Evolutionary conservation across 2,113 vertebrate genomes (phyloP), one percentile per base, ranked within the genome.

Genomic region (Acrocephalus kingi): DNA sequence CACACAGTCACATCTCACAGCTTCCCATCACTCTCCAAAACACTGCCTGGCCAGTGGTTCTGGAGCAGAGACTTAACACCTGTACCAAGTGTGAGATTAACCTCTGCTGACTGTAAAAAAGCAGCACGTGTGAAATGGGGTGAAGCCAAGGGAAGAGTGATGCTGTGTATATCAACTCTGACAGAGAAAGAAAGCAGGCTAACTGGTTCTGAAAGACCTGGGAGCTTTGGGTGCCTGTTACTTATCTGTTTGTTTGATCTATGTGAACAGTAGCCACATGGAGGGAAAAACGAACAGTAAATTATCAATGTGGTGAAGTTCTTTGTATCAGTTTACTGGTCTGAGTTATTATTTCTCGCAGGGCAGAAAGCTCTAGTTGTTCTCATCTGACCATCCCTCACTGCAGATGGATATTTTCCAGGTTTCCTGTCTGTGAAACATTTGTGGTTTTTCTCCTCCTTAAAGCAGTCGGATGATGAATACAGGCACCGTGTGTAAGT

Each of bases 331-430:
- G 3, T 89, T 93, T 82, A 39, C 54, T 23, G 25, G 45, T 18
- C 87, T 61, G 74, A 91, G 58, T 84, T 84, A 21, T 45, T 92
- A 55, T 75, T 94, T 64, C 56, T 89, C 7, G 0, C 52, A 28
- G 69, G 41, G 54, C 61, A 78, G 84, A 89, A 90, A 81, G 74
- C 15, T 18, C 25, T 54, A 11, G 52, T 48, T 96, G 74, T 87
- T 95, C 74, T 95, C 66, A 19, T 84, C 73, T 63, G 49, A n/a
- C 83, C 61, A 41, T 89, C 80, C 66, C 45, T 89, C 71, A 56
- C 19, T 95, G 68, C 78, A 82, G 63, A 61, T 68, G 74, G 89
- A 58, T 87, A 25, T 82, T 96, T 94, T 85, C 91, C 91, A 89
- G 71, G 78, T 95, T 93, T 96, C 66, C 84, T 85, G 62, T 46